These are phyloP conservation scores for Patella pellucida DNA, from an alignment of 2,888 invertebrate species.

Conservation along the genomic window DNA sequence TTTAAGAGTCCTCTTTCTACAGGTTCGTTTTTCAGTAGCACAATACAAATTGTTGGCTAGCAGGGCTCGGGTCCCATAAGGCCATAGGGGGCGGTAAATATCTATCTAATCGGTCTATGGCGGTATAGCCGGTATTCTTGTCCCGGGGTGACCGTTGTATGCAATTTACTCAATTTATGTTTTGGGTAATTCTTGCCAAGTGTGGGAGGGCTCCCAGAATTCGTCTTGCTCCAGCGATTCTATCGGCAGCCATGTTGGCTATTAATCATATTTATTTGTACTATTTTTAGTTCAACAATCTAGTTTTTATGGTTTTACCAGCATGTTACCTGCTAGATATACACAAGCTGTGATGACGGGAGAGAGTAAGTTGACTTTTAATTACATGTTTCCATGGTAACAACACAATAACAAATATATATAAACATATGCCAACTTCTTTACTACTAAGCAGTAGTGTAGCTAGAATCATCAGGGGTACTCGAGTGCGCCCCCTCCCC, in stretches of 20 bases:
- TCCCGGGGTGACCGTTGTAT: not conserved
- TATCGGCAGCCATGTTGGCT: not conserved
- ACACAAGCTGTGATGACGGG: constrained; percentile 96
- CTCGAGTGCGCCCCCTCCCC: no score
- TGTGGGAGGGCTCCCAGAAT: not conserved
- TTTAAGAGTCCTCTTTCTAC: no score
- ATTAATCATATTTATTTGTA: not conserved
- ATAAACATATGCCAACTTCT: no score
- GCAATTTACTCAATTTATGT: not conserved
- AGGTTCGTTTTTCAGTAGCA: no score
- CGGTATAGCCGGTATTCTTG: not conserved
- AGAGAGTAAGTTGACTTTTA: constrained; percentile 79
- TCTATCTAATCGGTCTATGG: no score
- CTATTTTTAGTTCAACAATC: constrained; percentile 83
- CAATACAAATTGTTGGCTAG: no score
- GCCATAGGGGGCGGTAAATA: no score
- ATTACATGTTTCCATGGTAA: no score
- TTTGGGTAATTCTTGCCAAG: not conserved
- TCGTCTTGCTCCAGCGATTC: not conserved
- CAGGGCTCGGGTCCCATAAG: no score
- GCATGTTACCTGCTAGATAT: constrained; percentile 89
- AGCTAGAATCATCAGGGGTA: no score
- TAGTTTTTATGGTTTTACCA: constrained; percentile 93
- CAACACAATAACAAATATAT: no score
- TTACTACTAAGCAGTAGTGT: no score